Evolutionary conservation across 2,113 vertebrate species (phyloP).

Genomic region (Eolophus roseicapilla): DNA sequence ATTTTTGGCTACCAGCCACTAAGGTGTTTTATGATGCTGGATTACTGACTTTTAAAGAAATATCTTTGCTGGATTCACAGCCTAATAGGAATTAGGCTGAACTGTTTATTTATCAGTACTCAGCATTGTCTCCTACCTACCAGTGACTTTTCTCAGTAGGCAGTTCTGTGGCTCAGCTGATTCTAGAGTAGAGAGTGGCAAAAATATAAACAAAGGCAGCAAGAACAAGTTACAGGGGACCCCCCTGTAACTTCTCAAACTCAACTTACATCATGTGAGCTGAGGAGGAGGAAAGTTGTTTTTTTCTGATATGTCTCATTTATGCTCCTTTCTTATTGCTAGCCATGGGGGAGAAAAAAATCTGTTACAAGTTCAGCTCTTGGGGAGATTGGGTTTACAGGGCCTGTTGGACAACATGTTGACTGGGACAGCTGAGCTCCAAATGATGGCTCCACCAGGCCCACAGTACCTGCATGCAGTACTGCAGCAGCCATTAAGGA

Average conservation of each 20-base stretch:
- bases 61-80: background rate
- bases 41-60: background rate
- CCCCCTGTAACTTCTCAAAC: background rate
- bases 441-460: background rate
- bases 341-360: background rate
- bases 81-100: background rate
- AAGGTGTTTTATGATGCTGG: background rate
- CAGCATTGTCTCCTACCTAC: background rate
- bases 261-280: background rate
- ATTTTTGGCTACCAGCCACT: background rate
- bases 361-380: background rate
- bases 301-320: background rate
- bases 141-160: background rate
- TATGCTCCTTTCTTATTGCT: background rate
- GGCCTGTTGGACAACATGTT: background rate
- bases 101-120: background rate
- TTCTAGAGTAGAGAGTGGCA: background rate
- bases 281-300: background rate
- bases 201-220: background rate
- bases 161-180: background rate
- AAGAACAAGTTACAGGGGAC: background rate
- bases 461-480: background rate
- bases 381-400: background rate
- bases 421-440: background rate
- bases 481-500: background rate